Base-by-base conservation (phyloP, 2,888 invertebrate genomes). In the Eupithecia tripunctaria region DNA sequence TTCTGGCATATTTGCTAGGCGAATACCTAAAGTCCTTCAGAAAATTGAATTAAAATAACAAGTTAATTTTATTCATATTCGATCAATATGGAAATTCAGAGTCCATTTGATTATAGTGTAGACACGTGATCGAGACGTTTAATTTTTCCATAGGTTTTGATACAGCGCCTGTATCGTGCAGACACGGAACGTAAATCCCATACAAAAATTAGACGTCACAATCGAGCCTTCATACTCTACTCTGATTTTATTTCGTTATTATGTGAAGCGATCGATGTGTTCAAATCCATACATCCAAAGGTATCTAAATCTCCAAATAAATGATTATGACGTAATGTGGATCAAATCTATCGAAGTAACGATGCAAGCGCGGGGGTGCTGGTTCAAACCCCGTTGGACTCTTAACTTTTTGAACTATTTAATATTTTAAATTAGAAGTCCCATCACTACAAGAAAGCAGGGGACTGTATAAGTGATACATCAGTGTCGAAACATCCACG, bases 391-490 rank as follows among this genome's bases (percentile, higher is more conserved):
- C 51, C 21, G 21, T 21, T 51, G 10, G 51, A 10, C 21, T 3
- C n/a, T 2, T 21, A 21, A 51, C 51, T 51, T 51, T 47, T 51
- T 51, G 51, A n/a, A 62, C 29, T 60, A 60, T 7, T n/a, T 12
- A 43, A 14, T 47, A 63, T 21, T 64, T 21, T 21, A 1, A 38
- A 27, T 43, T 36, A 43, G 5, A 15, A 47, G 27, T 38, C 65
- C 36, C 68, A 67, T 27, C 74, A n/a, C 73, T 79, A 70, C 56
- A 74, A 71, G 71, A 72, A 78, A 79, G 59, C 63, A 65, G 70
- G 77, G 73, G 74, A 72, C 75, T 73, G 75, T 75, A 82, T 86
- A 85, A 88, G 90, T 89, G 91, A 93, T 92, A 91, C 89, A 90
- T 93, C 92, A 92, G 87, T 90, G 91, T 91, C 91, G 84, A 66